Percentiles rank a stretch among this genome's conserved stretches.
Evolutionary conservation across 2,113 vertebrate genomes (phyloP).

Genomic region (Channa argus): DNA sequence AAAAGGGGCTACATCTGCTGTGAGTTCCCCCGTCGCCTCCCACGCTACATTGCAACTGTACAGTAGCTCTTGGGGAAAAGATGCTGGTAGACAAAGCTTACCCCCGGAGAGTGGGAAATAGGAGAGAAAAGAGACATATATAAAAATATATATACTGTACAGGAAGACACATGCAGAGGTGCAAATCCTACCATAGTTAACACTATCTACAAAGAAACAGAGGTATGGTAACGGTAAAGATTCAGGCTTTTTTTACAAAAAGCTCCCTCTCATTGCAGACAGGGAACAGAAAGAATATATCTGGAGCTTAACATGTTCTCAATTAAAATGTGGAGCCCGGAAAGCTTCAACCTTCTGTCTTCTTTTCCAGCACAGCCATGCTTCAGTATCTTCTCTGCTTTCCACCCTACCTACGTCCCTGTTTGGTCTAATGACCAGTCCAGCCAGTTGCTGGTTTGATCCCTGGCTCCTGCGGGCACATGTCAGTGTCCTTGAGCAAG

Average conservation of each 20-base stretch:
- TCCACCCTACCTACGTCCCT: neutral
- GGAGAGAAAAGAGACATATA: slow-evolving; percentile 24
- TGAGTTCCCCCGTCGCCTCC: slow-evolving; percentile 52
- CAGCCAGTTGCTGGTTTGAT: too few relatives aligned
- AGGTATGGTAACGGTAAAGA: slow-evolving; percentile 35
- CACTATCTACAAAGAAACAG: slow-evolving; percentile 30
- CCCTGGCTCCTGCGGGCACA: too few relatives aligned
- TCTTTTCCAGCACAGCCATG: neutral
- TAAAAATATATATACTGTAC: neutral
- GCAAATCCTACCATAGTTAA: slow-evolving; percentile 27
- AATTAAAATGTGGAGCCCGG: slow-evolving; percentile 61
- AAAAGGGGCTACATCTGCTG: slow-evolving; percentile 39
- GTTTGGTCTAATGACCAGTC: neutral
- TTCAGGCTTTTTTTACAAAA: slow-evolving; percentile 50
- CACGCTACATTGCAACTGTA: slow-evolving; percentile 36
- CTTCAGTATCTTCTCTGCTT: slow-evolving; percentile 14
- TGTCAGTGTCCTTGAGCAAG: too few relatives aligned
- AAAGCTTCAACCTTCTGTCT: slow-evolving; percentile 9
- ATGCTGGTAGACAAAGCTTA: slow-evolving; percentile 44
- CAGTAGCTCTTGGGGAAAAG: slow-evolving; percentile 42
- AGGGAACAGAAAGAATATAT: slow-evolving; percentile 60
- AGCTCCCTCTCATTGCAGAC: slow-evolving; percentile 37
- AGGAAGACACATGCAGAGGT: slow-evolving; percentile 7
- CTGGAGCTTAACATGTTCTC: slow-evolving; percentile 52
- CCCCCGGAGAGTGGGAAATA: slow-evolving; percentile 40